These are phyloP conservation scores for Yponomeuta malinellus DNA, from an alignment of 2,888 invertebrate species.

Conservation along the genomic window DNA sequence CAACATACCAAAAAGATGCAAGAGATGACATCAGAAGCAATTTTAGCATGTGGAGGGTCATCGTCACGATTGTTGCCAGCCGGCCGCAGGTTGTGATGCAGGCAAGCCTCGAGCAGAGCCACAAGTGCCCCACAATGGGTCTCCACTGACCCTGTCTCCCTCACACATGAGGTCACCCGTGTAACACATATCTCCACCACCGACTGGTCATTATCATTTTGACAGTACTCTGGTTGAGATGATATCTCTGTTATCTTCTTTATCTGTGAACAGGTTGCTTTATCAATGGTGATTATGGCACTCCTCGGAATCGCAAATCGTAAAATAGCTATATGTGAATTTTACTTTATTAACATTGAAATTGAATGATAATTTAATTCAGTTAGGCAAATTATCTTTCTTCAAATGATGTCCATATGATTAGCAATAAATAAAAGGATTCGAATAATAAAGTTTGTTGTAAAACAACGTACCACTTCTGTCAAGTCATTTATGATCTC, in stretches of 20 bases:
- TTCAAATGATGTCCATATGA: background rate
- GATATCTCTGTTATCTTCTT: conserved; percentile 88
- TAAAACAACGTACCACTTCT: conserved; percentile 80
- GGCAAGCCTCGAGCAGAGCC: conserved; percentile 88
- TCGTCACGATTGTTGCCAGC: conserved; percentile 80
- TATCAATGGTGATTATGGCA: conserved; percentile 4
- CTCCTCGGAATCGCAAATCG: background rate
- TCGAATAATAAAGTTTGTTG: background rate
- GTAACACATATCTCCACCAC: conserved; percentile 97
- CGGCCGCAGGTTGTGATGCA: conserved; percentile 91
- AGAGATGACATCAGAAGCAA: conserved; percentile 95
- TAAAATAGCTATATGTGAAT: background rate
- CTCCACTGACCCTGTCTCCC: conserved; percentile 91
- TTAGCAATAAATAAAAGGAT: background rate
- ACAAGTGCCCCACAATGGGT: conserved; percentile 90
- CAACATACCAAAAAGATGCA: conserved; percentile 89
- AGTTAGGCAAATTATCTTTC: background rate
- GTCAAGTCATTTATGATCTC: conserved; percentile 90
- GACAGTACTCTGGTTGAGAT: conserved; percentile 86
- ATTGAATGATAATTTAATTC: background rate
- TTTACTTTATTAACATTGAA: background rate
- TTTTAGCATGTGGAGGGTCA: conserved; percentile 97
- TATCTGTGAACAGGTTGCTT: conserved; percentile 62
- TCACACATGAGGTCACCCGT: conserved; percentile 90
- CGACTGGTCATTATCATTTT: conserved; percentile 94